Conservation (phyloP, 2,888 invertebrate genomes). For the Yponomeuta evonymella region DNA sequence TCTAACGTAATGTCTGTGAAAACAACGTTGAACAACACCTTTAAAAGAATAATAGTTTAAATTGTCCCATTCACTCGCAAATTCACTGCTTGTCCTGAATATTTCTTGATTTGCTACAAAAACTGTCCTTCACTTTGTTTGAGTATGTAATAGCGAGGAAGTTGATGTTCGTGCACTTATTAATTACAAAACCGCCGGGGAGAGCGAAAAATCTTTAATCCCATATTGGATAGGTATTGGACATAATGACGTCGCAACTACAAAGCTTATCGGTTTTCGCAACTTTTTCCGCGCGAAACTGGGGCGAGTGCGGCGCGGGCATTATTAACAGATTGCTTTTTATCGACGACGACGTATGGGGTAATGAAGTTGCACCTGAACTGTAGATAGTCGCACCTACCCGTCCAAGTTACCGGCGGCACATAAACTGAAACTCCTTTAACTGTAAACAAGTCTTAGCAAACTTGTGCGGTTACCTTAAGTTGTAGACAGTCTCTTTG, state of each 20-base stretch:
- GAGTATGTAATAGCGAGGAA: background rate
- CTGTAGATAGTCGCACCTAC: background rate
- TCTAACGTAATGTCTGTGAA: slow-evolving; percentile 20
- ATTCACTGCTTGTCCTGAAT: slow-evolving; percentile 18
- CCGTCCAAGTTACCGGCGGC: slow-evolving; percentile 28
- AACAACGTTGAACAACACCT: slow-evolving; percentile 24
- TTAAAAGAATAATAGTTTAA: slow-evolving; percentile 25
- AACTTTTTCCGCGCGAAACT: background rate
- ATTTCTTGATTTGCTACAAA: slow-evolving; percentile 14
- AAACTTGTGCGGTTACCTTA: slow-evolving; percentile 57
- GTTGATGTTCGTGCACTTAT: background rate
- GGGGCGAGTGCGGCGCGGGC: background rate
- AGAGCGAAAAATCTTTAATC: background rate
- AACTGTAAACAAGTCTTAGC: slow-evolving; percentile 65
- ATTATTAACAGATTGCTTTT: slow-evolving; percentile 3
- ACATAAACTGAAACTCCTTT: slow-evolving; percentile 46
- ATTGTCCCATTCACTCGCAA: slow-evolving; percentile 22
- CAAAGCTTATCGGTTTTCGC: background rate
- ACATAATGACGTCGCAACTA: background rate
- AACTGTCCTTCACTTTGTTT: background rate
- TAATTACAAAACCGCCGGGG: background rate
- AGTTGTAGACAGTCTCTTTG: slow-evolving; percentile 52
- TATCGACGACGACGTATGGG: background rate
- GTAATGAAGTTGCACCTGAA: background rate
- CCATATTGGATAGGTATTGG: background rate